Evolutionary conservation across 2,888 invertebrate species (phyloP).

Genomic region (Drosophila setosimentum): DNA sequence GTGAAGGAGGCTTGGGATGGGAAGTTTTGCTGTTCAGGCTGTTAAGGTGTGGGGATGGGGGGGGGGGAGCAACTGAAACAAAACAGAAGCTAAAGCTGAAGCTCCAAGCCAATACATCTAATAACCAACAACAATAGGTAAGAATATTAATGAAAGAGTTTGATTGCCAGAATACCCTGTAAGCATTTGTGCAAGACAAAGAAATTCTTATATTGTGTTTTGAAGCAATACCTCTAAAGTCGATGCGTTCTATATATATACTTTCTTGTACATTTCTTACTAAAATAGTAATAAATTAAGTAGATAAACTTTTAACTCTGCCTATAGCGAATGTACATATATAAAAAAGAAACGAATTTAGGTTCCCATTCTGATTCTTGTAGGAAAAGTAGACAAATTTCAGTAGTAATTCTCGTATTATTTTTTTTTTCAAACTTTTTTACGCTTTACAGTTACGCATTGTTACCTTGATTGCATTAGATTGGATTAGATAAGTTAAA

Average conservation of each 20-base stretch:
- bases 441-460: accelerated
- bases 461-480: too few relatives aligned
- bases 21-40: not conserved
- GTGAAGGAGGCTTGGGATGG: not conserved
- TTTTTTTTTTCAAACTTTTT: not conserved
- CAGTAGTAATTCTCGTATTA: not conserved
- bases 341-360: not conserved
- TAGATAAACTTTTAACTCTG: not conserved
- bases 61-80: slow-evolving; percentile 30
- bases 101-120: slow-evolving; percentile 38
- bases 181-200: not conserved
- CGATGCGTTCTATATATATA: not conserved
- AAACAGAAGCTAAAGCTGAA: slow-evolving; percentile 42
- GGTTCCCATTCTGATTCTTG: not conserved
- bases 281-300: not conserved
- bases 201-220: not conserved
- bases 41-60: not conserved
- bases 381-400: not conserved
- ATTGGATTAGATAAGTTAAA: too few relatives aligned
- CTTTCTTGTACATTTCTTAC: not conserved
- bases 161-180: slow-evolving; percentile 7
- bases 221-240: too few relatives aligned
- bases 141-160: not conserved
- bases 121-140: slow-evolving; percentile 35
- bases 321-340: not conserved